Base-by-base conservation (phyloP, 1,140 invertebrate genomes). In the Carposina sasakii region DNA sequence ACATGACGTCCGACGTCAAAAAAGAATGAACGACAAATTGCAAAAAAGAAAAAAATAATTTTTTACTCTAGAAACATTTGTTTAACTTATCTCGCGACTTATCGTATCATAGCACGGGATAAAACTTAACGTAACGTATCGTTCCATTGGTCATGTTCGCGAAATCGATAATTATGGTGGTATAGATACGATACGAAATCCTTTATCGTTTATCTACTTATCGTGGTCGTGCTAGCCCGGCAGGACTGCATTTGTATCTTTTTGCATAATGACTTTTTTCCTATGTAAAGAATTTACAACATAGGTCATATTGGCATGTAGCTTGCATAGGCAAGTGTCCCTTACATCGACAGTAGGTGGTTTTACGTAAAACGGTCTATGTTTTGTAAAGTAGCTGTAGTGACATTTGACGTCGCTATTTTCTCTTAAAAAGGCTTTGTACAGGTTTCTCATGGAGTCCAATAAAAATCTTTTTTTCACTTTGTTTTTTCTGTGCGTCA, bases 211-310 rank as follows among this genome's bases (percentile, higher is more conserved):
- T n/a, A n/a, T n/a, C n/a, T n/a, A n/a, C n/a, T n/a, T n/a, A n/a
- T n/a, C n/a, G n/a, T n/a, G n/a, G n/a, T n/a, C n/a, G n/a, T n/a
- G n/a, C n/a, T n/a, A n/a, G 17, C 20, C 20, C 13, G 37, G 15
- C n/a, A 40, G 19, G 13, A 40, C 12, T 22, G 19, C 16, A 20
- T 40, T 40, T 20, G 22, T 40, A 20, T 23, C 20, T 20, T 15
- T 19, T n/a, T 12, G 19, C 4, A n/a, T 20, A 20, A 40, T 15
- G 20, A 40, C 37, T 40, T 20, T 40, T 19, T 15, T 40, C 22
- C 22, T 40, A 20, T 40, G n/a, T 13, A 40, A 20, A 40, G 20
- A n/a, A 40, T 40, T 20, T 40, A 22, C 20, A 19, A 40, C 22
- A 22, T 40, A 40, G n/a, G 16, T n/a, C 16, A 20, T 15, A 15